Conservation (phyloP, 2,888 invertebrate genomes). For the Capitulum mitella region DNA sequence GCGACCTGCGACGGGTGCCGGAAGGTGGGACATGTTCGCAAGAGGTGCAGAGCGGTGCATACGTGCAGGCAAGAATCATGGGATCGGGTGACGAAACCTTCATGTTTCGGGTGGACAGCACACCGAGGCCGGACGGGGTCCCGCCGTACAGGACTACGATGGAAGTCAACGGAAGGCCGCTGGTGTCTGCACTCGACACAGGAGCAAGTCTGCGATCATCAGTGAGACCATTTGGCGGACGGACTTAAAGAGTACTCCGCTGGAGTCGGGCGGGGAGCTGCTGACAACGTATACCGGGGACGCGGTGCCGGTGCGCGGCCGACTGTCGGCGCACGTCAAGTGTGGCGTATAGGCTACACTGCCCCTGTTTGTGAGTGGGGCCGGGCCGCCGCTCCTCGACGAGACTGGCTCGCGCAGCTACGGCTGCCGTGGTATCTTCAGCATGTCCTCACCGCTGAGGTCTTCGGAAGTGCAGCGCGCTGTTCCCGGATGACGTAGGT, state of each 20-base stretch:
- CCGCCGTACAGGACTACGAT: neutral
- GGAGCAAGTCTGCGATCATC: neutral
- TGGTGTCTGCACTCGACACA: neutral
- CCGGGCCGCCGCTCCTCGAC: neutral
- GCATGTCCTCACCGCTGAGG: too few relatives aligned
- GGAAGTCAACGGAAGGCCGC: neutral
- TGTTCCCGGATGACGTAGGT: neutral
- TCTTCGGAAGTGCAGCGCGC: neutral
- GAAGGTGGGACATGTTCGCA: neutral
- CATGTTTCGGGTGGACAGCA: too few relatives aligned
- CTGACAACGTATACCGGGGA: neutral
- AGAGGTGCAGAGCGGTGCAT: neutral
- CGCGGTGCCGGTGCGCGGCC: neutral
- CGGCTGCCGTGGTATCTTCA: neutral
- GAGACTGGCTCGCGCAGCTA: neutral
- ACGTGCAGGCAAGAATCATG: neutral
- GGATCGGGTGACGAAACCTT: too few relatives aligned
- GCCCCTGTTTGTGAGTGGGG: neutral
- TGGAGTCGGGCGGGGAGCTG: neutral
- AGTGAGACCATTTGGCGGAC: neutral
- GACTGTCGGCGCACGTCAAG: neutral
- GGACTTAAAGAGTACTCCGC: neutral
- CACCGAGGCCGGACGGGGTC: neutral
- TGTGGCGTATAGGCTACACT: neutral
- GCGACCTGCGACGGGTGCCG: too few relatives aligned